A percentile compares a stretch with the other conserved stretches of the same genome.
Evolutionary conservation across 2,797 vertebrate species (phyloP).

Genomic region (Australoheros facetus): DNA sequence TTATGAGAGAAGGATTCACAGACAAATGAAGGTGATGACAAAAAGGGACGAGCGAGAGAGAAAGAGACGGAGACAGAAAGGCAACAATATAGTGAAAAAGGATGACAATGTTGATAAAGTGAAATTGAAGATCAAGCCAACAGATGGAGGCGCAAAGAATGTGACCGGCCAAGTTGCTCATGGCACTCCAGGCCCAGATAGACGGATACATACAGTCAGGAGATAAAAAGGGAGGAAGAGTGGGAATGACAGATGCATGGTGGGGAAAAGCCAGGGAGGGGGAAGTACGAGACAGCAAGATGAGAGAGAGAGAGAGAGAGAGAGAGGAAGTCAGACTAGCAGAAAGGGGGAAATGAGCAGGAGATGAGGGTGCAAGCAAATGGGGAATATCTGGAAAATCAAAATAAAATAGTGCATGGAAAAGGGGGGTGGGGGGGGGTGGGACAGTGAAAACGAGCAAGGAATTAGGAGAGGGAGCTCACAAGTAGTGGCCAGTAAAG

Average conservation of each 20-base stretch:
- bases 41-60: conserved; percentile 34
- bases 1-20: conserved; percentile 51
- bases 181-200: conserved; percentile 58
- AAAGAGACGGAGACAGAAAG: conserved; percentile 30
- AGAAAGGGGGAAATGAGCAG: conserved; percentile 49
- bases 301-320: conserved; percentile 52
- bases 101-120: conserved; percentile 73
- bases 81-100: conserved; percentile 63
- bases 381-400: conserved; percentile 37
- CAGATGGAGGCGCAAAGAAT: conserved; percentile 71
- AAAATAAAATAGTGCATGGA: conserved; percentile 41
- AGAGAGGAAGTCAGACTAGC: conserved; percentile 52
- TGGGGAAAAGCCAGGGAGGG: conserved; percentile 34
- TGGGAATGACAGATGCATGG: conserved; percentile 70
- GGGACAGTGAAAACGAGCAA: conserved; percentile 29
- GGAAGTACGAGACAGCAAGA: conserved; percentile 48
- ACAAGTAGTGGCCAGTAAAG: conserved; percentile 24
- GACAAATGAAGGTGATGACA: conserved; percentile 68
- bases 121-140: conserved; percentile 71
- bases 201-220: conserved; percentile 64
- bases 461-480: conserved; percentile 35
- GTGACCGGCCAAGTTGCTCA: conserved; percentile 71
- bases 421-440: background rate
- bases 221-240: conserved; percentile 70
- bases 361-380: conserved; percentile 44